These are phyloP conservation scores for Cydia fagiglandana DNA, from an alignment of 1,140 invertebrate species.

Conservation along the genomic window DNA sequence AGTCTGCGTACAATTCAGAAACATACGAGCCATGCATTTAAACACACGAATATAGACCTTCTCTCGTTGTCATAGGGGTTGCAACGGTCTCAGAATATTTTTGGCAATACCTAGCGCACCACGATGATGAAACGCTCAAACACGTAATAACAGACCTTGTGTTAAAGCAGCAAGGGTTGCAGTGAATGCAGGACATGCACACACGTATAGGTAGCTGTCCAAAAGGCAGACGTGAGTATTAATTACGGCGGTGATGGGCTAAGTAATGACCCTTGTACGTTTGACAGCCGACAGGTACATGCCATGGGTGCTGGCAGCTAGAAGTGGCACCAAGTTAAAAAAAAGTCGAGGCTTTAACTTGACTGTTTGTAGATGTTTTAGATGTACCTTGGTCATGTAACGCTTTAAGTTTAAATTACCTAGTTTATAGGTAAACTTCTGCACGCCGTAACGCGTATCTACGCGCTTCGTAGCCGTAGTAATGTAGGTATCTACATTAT, in stretches of 20 bases:
- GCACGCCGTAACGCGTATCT: too few species aligned
- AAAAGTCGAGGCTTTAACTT: too few species aligned
- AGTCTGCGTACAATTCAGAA: neutral
- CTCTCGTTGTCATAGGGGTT: neutral
- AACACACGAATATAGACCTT: neutral
- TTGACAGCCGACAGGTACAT: slow-evolving; percentile 51
- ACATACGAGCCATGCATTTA: neutral
- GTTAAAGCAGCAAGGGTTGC: neutral
- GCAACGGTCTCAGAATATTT: neutral
- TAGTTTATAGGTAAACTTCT: too few species aligned
- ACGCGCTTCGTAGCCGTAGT: too few species aligned
- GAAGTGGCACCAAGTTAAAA: too few species aligned
- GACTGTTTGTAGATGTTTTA: too few species aligned
- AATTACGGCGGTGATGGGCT: slow-evolving; percentile 70
- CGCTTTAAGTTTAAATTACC: too few species aligned
- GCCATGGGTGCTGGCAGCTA: neutral
- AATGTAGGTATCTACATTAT: too few species aligned
- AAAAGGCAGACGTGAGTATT: slow-evolving; percentile 51
- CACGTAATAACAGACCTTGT: neutral
- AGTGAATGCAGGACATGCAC: neutral
- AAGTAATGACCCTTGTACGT: slow-evolving; percentile 78
- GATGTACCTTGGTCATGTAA: too few species aligned
- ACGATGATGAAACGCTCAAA: neutral
- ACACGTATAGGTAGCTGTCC: slow-evolving; percentile 31
- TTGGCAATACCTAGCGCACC: neutral